Conservation (phyloP, 2,888 invertebrate genomes). For the Hofmannophila pseudospretella region DNA sequence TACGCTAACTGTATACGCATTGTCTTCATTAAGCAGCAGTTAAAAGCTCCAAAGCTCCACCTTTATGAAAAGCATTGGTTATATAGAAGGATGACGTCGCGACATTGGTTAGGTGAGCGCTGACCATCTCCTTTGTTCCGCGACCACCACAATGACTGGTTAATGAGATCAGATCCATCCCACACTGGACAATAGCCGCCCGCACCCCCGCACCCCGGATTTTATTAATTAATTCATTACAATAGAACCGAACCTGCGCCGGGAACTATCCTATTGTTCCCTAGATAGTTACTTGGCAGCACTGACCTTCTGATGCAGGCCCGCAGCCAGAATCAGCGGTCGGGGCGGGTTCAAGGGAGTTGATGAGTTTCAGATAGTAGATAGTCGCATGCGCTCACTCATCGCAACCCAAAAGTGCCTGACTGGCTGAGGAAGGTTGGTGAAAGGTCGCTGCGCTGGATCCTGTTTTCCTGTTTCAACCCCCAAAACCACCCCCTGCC, state of each 20-base stretch:
- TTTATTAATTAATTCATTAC: slow-evolving; percentile 78
- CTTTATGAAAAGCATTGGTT: not conserved
- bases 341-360: too few species aligned
- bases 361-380: too few species aligned
- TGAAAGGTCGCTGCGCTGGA: too few species aligned
- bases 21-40: too few species aligned
- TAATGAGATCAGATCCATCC: slow-evolving; percentile 76
- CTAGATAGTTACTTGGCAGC: slow-evolving; percentile 59
- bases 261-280: slow-evolving; percentile 62
- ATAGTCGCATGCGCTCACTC: too few species aligned
- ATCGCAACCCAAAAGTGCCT: too few species aligned
- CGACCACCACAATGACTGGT: slow-evolving; percentile 68
- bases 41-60: not conserved
- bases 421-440: too few species aligned
- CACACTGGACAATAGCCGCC: slow-evolving; percentile 57
- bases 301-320: slow-evolving; percentile 35
- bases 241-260: slow-evolving; percentile 68
- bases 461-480: too few species aligned
- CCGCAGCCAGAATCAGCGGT: too few species aligned
- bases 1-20: too few species aligned
- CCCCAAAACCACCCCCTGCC: too few species aligned
- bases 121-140: slow-evolving; percentile 53
- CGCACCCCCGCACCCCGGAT: slow-evolving; percentile 43
- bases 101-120: slow-evolving; percentile 39
- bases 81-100: slow-evolving; percentile 40